Percentiles rank a stretch among this genome's conserved stretches.
phyloP scores from a whole-genome alignment of 2,797 vertebrate genomes.

The Alcedo atthis region DNA sequence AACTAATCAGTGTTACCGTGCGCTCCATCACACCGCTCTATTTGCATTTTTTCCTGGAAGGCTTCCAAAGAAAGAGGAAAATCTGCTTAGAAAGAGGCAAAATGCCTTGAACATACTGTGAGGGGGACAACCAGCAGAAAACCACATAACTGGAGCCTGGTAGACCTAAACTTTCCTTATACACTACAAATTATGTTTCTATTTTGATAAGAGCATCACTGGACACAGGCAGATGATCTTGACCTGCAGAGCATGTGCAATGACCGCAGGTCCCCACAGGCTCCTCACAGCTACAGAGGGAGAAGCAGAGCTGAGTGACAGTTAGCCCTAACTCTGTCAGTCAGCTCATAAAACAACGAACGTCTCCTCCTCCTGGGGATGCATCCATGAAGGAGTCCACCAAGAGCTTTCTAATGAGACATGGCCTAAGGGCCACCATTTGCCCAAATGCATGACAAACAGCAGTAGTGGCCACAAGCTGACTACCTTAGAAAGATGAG shows the following conservation, averaged over 20 bases:
- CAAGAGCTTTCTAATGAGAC: background rate
- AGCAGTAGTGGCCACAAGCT: fast-evolving
- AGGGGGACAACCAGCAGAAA: background rate
- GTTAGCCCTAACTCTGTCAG: background rate
- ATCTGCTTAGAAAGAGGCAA: background rate
- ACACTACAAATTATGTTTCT: background rate
- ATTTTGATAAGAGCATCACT: background rate
- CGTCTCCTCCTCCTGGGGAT: background rate
- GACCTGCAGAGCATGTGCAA: background rate
- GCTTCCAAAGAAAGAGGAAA: conserved; percentile 23
- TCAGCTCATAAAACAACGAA: background rate
- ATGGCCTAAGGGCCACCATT: background rate
- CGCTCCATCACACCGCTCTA: background rate
- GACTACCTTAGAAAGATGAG: background rate
- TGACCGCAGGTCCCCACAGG: fast-evolving
- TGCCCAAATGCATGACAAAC: background rate
- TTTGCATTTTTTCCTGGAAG: conserved; percentile 62
- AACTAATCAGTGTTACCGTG: conserved; percentile 42
- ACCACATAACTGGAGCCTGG: background rate
- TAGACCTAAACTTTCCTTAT: background rate
- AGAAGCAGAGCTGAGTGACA: background rate
- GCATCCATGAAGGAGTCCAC: background rate
- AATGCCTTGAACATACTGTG: background rate
- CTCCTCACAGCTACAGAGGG: background rate
- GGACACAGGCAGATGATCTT: background rate